Evolutionary conservation across 2,113 vertebrate genomes (phyloP), one percentile per base, ranked within the genome.

Genomic region (Pangasianodon gigas): DNA sequence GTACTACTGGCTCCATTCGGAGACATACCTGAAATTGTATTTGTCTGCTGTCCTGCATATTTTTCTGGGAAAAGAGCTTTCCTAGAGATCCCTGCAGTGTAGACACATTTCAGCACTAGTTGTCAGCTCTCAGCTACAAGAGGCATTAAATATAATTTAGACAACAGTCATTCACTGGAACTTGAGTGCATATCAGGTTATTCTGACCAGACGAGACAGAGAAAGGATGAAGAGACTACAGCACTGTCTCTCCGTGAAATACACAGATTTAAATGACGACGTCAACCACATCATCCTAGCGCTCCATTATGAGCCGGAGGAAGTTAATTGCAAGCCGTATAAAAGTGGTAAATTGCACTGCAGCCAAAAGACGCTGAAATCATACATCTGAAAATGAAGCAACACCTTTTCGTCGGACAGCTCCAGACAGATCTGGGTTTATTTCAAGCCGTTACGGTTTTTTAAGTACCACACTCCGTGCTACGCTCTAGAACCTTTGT

Each of bases 401-500:
- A 60, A 86, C 84, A 58, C 46, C 58, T 86, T 82, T 86, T 48
- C 29, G 41, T 10, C 46, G 88, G 90, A 89, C 80, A 71, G 85
- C 80, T 74, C 41, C 88, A 69, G 51, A 44, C n/a, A 14, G 82
- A 81, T 37, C 60, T 85, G 85, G 71, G 81, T 75, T 81, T 87
- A 85, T 89, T 85, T 89, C 51, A 90, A 6, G 79, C 82, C 46
- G 4, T 58, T 60, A 62, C 77, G 2, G 16, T 48, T 79, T 79
- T 80, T n/a, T 32, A 80, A 65, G 51, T 81, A 13, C 37, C 51
- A 86, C 16, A 32, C 21, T 13, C 80, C 26, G 74, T n/a, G 41
- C 60, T 92, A 81, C 81, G 69, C 79, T 89, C 87, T 90, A 46
- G 44, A 84, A 79, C 67, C 44, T 58, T 84, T 86, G 67, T 60